These are phyloP conservation scores for Ctenicera cuprea DNA, from an alignment of 2,888 invertebrate species.

Conservation along the genomic window DNA sequence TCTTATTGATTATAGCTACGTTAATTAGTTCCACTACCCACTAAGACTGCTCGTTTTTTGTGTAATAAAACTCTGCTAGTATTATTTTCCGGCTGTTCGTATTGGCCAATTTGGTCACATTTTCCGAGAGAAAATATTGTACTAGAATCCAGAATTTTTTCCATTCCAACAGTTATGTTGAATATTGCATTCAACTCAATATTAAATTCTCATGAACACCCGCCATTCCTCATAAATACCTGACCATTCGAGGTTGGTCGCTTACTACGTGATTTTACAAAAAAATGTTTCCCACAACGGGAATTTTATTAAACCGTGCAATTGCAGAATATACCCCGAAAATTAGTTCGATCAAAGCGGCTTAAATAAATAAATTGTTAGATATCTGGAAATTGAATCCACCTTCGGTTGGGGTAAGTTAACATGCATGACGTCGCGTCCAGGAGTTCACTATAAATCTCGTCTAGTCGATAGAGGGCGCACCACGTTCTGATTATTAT, in stretches of 20 bases:
- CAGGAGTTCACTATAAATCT: conserved; percentile 54
- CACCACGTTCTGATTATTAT: conserved; percentile 63
- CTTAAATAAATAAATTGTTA: conserved; percentile 34
- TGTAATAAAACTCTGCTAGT: too few species aligned
- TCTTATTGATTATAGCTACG: not conserved
- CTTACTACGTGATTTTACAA: conserved; percentile 17
- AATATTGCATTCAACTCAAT: not conserved
- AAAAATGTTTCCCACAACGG: not conserved
- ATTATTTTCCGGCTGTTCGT: too few species aligned
- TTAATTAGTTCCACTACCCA: too few species aligned
- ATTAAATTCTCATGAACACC: conserved; percentile 8
- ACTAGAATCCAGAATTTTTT: not conserved
- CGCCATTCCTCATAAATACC: conserved; percentile 26
- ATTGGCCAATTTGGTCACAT: too few species aligned
- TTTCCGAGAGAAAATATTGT: not conserved
- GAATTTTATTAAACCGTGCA: conserved; percentile 14
- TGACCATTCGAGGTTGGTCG: conserved; percentile 26
- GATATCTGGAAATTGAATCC: conserved; percentile 39
- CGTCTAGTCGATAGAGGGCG: conserved; percentile 57
- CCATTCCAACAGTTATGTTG: not conserved
- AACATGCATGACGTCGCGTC: conserved; percentile 57
- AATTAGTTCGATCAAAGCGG: not conserved
- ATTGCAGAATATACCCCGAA: not conserved
- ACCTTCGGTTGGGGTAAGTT: conserved; percentile 36
- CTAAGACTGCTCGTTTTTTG: too few species aligned